Percentiles rank a stretch among this genome's conserved stretches.
phyloP scores from a whole-genome alignment of 2,888 invertebrate genomes.

The Thysanoteuthis rhombus region DNA sequence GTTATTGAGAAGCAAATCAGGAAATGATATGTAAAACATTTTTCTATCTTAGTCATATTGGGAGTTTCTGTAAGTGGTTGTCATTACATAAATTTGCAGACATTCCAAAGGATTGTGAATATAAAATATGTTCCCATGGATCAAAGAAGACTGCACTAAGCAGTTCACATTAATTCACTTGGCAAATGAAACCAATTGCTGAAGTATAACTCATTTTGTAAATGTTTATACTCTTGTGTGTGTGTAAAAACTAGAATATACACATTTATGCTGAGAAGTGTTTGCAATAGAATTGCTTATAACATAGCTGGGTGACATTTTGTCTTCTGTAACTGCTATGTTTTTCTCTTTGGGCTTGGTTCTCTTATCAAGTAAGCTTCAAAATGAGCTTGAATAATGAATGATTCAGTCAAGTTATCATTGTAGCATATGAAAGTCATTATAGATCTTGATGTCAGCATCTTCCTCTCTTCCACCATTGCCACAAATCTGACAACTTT shows the following conservation, averaged over 20 bases:
- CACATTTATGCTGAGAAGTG: background rate
- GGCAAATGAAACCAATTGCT: background rate
- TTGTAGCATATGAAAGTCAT: background rate
- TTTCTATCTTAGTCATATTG: background rate
- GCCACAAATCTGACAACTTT: background rate
- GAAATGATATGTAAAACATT: background rate
- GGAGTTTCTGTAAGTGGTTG: background rate
- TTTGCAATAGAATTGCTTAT: background rate
- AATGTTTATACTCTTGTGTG: background rate
- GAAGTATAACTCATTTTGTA: background rate
- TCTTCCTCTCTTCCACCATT: background rate
- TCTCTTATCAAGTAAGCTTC: too few species aligned
- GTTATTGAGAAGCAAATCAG: background rate
- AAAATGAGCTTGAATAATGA: background rate
- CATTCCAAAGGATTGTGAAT: background rate
- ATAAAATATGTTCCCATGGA: background rate
- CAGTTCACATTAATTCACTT: background rate
- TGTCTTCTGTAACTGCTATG: background rate
- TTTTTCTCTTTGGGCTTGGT: background rate
- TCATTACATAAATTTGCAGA: background rate
- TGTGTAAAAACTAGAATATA: background rate
- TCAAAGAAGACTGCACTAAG: background rate
- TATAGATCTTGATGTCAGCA: background rate
- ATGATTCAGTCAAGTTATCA: background rate
- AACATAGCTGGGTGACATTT: background rate